A percentile compares a stretch with the other conserved stretches of the same genome.
Evolutionary conservation across 2,113 vertebrate genomes (phyloP).

Genomic region (Panurus biarmicus): DNA sequence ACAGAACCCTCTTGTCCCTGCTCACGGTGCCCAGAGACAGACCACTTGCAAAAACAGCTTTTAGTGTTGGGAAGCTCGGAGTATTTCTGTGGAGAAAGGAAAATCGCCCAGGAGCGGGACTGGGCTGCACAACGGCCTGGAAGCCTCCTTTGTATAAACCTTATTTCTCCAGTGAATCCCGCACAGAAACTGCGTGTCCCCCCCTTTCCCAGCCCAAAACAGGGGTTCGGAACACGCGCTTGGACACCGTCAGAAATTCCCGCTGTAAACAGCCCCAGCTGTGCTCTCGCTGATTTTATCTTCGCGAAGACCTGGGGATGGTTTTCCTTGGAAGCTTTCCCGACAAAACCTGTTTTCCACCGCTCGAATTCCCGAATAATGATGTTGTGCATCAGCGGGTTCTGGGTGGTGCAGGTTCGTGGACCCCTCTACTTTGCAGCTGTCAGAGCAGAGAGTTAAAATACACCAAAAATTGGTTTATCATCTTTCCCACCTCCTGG

Average conservation of each 20-base stretch:
- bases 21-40: background rate
- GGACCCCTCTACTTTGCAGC: background rate
- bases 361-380: background rate
- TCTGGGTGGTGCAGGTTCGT: background rate
- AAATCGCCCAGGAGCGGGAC: background rate
- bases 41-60: background rate
- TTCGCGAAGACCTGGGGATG: background rate
- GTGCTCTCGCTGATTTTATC: background rate
- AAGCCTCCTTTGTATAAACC: fast-evolving
- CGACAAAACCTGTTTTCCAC: background rate
- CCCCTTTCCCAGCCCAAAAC: background rate
- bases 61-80: fast-evolving
- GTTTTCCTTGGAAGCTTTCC: background rate
- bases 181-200: background rate
- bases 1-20: background rate
- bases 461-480: background rate
- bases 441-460: background rate
- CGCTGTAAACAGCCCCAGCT: fast-evolving
- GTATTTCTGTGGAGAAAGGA: fast-evolving
- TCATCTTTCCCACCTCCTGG: background rate
- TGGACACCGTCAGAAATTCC: background rate
- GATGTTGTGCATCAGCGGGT: background rate
- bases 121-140: background rate
- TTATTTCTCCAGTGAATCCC: background rate
- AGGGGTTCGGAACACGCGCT: fast-evolving